Base-by-base conservation (phyloP, 1,140 invertebrate genomes). In the Theocolax elegans region DNA sequence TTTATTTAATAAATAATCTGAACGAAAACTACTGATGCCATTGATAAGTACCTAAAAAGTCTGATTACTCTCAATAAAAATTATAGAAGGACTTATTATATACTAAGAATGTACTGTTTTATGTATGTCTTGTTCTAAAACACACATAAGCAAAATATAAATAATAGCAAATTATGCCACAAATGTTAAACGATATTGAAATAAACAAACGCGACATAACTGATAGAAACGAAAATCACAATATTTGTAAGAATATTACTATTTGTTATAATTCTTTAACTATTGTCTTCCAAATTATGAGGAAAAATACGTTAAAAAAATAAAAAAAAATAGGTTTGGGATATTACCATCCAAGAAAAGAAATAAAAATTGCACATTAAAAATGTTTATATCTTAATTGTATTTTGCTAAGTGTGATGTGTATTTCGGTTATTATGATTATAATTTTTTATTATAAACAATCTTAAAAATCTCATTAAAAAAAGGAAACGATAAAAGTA, bases 11-110 rank as follows among this genome's bases (percentile, higher is more conserved):
- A 31, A 60, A 64, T 49, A 64, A 51, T 51, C 9, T 38, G 8
- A 64, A 64, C 21, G 2, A 49, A 49, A 64, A 64, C 27, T 21
- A 64, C 62, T 64, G 62, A 64, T 64, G 62, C 48, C 48, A 64
- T 51, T 64, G 19, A n/a, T 64, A 17, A 64, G 7, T 19, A 63
- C 60, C 31, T 17, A 48, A 49, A 62, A 64, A 64, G 62, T 64
- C 62, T 64, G 62, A 64, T 63, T 64, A 64, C 46, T 25, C 23
- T 53, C 12, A 53, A 12, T 51, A 64, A 51, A n/a, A 38, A n/a
- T 38, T 38, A 46, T 31, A 19, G 38, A 48, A 48, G 25, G 17
- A 48, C n/a, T 48, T 19, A 9, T 62, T 17, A 62, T 48, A 31
- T 44, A 62, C n/a, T 62, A 62, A 62, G n/a, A 48, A 62, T 23